phyloP scores from a whole-genome alignment of 2,797 vertebrate genomes.

The Halcyon chelicuti region DNA sequence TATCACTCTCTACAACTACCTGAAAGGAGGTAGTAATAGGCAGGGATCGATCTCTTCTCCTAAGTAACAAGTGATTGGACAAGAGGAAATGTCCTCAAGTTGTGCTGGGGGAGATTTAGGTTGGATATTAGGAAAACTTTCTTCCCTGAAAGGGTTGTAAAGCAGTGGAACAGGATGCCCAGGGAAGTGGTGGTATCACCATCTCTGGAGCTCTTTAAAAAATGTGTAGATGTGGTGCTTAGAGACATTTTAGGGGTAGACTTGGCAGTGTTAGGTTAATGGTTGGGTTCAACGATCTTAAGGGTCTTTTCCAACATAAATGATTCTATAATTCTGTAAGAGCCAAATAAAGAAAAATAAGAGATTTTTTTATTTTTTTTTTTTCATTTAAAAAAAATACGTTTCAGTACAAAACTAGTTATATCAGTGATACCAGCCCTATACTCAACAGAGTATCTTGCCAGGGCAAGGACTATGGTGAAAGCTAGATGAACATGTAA shows the following conservation, averaged over 20 bases:
- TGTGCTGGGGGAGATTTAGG: not conserved
- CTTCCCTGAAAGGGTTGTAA: not conserved
- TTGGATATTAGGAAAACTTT: not conserved
- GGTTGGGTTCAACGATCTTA: not conserved
- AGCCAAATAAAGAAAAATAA: not conserved
- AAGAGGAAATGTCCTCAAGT: not conserved
- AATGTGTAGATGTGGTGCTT: not conserved
- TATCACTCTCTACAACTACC: not conserved
- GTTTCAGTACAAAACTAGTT: not conserved
- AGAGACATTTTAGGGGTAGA: not conserved
- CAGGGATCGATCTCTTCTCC: accelerated
- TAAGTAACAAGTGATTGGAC: not conserved
- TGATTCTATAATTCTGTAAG: not conserved
- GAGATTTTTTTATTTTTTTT: not conserved
- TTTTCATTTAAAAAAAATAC: too few species aligned
- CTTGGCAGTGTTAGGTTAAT: not conserved
- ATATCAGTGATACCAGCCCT: not conserved
- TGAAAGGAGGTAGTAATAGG: not conserved
- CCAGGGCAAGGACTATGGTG: not conserved
- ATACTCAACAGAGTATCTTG: not conserved
- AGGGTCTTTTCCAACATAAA: not conserved
- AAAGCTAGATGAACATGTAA: not conserved
- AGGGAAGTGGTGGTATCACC: not conserved
- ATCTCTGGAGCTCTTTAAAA: not conserved
- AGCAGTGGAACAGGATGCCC: not conserved